These are phyloP conservation scores for Hemistola chrysoprasaria DNA, from an alignment of 2,888 invertebrate species.

Conservation along the genomic window DNA sequence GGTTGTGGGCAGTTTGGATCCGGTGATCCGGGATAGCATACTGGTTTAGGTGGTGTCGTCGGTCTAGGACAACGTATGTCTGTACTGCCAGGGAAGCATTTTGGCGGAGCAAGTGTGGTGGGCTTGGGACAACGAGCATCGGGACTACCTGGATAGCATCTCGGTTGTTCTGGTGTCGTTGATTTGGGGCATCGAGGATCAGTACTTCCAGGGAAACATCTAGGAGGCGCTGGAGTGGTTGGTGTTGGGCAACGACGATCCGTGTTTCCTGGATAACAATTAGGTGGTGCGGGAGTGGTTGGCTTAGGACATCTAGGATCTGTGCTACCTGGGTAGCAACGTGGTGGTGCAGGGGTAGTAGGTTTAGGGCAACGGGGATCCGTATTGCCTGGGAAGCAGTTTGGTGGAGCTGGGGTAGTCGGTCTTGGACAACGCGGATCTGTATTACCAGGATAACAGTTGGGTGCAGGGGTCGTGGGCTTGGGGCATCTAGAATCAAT, in stretches of 20 bases:
- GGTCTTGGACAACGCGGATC: slow-evolving; percentile 50
- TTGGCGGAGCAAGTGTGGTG: slow-evolving; percentile 35
- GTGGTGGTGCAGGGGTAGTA: slow-evolving; percentile 33
- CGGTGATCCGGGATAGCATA: slow-evolving; percentile 27
- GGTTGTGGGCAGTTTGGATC: slow-evolving; percentile 32
- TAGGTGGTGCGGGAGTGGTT: slow-evolving; percentile 26
- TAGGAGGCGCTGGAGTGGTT: slow-evolving; percentile 26
- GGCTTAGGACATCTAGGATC: slow-evolving; percentile 34
- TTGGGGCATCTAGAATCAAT: slow-evolving; percentile 34
- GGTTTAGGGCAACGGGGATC: slow-evolving; percentile 47
- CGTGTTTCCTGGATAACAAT: slow-evolving; percentile 26
- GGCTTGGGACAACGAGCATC: slow-evolving; percentile 51
- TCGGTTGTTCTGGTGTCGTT: slow-evolving; percentile 39
- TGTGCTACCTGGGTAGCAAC: slow-evolving; percentile 33
- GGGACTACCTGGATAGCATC: slow-evolving; percentile 38
- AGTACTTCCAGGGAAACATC: slow-evolving; percentile 31
- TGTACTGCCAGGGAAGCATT: slow-evolving; percentile 26
- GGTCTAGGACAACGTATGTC: slow-evolving; percentile 36
- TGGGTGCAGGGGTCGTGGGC: slow-evolving; percentile 30
- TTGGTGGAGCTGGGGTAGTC: slow-evolving; percentile 33
- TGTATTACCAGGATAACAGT: slow-evolving; percentile 39
- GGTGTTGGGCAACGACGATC: slow-evolving; percentile 42
- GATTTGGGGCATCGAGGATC: slow-evolving; percentile 38
- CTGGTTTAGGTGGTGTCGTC: slow-evolving; percentile 19
- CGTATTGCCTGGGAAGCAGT: slow-evolving; percentile 37